A percentile compares a stretch with the other conserved stretches of the same genome.
Conservation (phyloP, 2,888 invertebrate genomes). For the Perithous albicinctus region DNA sequence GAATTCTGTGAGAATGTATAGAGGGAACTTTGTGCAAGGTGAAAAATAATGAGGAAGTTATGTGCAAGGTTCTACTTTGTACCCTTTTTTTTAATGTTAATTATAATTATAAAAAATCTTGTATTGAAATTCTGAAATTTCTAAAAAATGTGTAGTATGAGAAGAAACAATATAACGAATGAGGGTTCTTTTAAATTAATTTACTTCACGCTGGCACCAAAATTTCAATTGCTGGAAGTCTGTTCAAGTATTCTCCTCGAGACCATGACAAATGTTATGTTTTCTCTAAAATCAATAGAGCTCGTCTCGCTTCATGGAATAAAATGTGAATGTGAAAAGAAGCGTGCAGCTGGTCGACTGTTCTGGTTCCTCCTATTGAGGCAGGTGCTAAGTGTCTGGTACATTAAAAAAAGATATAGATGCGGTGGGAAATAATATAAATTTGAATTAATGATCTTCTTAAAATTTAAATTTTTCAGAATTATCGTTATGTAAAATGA, state of each 20-base stretch:
- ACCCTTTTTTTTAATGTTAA: no score
- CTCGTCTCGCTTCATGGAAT: slow-evolving; percentile 4
- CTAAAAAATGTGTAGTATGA: slow-evolving; percentile 8
- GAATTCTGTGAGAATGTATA: no score
- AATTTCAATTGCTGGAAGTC: background rate
- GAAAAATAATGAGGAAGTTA: no score
- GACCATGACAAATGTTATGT: slow-evolving; percentile 19
- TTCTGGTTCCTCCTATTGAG: background rate
- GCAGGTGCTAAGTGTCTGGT: background rate
- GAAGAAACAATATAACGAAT: background rate
- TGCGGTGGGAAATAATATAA: background rate
- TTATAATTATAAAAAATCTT: background rate
- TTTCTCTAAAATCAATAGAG: slow-evolving; percentile 32
- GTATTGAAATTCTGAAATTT: background rate
- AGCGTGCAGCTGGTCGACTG: background rate
- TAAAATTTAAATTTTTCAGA: background rate
- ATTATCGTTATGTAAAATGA: background rate
- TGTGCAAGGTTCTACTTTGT: no score
- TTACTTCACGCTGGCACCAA: background rate
- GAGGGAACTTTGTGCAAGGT: no score
- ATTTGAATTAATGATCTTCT: background rate
- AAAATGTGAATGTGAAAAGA: slow-evolving; percentile 18
- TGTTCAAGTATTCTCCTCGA: background rate
- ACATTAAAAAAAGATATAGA: background rate
- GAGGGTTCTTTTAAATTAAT: background rate